Conservation (phyloP, 2,888 invertebrate species). For the Eueremaeus valkanovi region DNA sequence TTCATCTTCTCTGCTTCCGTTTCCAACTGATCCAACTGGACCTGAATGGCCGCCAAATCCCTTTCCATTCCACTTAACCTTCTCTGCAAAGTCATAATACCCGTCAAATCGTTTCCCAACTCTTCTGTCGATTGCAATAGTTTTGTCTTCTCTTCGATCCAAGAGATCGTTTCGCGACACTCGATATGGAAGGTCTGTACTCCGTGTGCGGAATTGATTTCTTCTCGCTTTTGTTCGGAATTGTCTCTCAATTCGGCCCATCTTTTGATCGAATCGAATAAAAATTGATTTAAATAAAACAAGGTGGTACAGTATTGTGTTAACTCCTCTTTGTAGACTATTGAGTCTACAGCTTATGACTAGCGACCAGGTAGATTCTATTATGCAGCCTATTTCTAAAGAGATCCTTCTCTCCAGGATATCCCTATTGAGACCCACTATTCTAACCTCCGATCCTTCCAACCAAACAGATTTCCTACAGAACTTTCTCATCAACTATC, state of each 20-base stretch:
- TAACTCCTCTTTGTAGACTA: no score
- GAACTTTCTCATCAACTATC: no score
- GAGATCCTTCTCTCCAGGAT: no score
- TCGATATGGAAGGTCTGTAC: conserved; percentile 99
- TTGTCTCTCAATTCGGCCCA: conserved; percentile 73
- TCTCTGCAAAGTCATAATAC: conserved; percentile 94
- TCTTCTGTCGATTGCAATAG: conserved; percentile 97
- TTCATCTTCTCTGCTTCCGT: conserved; percentile 88
- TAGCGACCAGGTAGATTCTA: no score
- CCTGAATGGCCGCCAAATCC: conserved; percentile 96
- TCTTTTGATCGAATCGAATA: conserved; percentile 48
- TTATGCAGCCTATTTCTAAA: no score
- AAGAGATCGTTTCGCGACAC: conserved; percentile 94
- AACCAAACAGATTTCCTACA: no score
- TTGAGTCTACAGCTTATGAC: no score
- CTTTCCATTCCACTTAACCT: conserved; percentile 97
- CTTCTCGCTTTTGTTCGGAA: conserved; percentile 93
- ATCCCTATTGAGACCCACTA: no score
- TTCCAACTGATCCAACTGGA: conserved; percentile 88
- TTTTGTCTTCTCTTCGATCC: conserved; percentile 99
- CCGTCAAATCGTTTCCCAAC: conserved; percentile 87
- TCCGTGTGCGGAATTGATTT: conserved; percentile 91
- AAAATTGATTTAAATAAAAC: conserved; percentile 18
- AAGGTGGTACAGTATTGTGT: no score
- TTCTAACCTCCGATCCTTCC: no score